Evolutionary conservation across 1,140 invertebrate species (phyloP).

Genomic region (Calliphora vicina): DNA sequence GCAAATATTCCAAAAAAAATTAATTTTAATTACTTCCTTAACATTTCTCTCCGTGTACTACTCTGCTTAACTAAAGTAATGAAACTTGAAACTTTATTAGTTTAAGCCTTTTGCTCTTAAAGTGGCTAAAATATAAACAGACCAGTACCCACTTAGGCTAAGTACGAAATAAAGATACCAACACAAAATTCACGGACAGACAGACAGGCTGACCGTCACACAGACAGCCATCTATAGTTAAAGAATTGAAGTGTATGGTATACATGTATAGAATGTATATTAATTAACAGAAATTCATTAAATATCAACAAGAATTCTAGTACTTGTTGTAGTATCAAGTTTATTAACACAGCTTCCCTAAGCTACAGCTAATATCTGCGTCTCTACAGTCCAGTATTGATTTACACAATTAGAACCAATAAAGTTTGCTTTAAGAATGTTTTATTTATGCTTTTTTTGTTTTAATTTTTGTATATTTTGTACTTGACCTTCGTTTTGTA

Average conservation of each 20-base stretch:
- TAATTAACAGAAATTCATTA: slow-evolving; percentile 17
- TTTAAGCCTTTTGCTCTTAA: not conserved
- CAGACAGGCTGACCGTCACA: not conserved
- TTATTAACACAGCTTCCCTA: not conserved
- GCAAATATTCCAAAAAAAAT: not conserved
- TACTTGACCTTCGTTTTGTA: slow-evolving; percentile 14
- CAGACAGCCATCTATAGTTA: not conserved
- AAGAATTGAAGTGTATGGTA: not conserved
- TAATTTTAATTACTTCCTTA: no score
- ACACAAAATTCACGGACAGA: no score
- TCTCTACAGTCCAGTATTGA: not conserved
- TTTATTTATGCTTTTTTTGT: not conserved
- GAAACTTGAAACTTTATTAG: slow-evolving; percentile 16
- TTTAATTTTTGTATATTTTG: not conserved
- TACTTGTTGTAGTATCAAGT: not conserved
- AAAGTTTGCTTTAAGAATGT: not conserved
- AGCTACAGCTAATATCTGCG: not conserved
- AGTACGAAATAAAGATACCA: not conserved
- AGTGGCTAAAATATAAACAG: not conserved
- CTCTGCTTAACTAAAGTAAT: not conserved
- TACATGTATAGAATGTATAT: not conserved
- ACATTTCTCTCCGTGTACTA: not conserved
- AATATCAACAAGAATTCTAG: not conserved
- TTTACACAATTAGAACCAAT: slow-evolving; percentile 10
- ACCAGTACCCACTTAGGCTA: not conserved